Percentiles rank a stretch among this genome's conserved stretches.
Conservation (phyloP, 2,888 invertebrate species). For the Clusia tigrina region DNA sequence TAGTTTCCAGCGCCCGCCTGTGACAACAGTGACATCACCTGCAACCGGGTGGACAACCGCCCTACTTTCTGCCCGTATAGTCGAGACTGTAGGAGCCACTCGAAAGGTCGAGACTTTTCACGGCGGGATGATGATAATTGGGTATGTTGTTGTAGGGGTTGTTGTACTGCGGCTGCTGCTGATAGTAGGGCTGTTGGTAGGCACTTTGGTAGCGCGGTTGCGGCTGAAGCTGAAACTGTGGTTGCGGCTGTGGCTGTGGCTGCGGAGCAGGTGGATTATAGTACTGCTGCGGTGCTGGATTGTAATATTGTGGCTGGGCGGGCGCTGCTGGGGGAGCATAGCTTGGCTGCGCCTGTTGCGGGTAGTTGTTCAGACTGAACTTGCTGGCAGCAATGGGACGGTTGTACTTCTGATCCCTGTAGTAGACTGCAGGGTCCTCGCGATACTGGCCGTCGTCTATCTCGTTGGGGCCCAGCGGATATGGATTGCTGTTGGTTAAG, state of each 20-base stretch:
- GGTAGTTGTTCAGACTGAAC: constrained; percentile 51
- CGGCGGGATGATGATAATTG: constrained; percentile 75
- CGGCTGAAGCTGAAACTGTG: constrained; percentile 55
- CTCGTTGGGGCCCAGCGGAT: constrained; percentile 67
- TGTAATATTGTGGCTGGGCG: constrained; percentile 41
- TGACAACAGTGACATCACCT: constrained; percentile 8
- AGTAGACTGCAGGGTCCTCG: constrained; percentile 83
- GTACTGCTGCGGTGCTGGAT: constrained; percentile 47
- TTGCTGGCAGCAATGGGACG: constrained; percentile 62
- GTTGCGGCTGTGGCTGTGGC: constrained; percentile 48
- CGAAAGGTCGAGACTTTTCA: constrained; percentile 74
- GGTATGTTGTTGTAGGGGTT: constrained; percentile 66
- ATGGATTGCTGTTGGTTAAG: constrained; percentile 67
- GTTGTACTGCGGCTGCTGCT: constrained; percentile 60
- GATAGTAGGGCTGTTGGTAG: constrained; percentile 56
- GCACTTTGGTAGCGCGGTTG: constrained; percentile 53
- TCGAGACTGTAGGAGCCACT: constrained; percentile 81
- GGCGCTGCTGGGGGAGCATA: constrained; percentile 37
- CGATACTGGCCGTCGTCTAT: constrained; percentile 87
- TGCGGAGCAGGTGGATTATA: constrained; percentile 58
- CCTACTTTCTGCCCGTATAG: constrained; percentile 71
- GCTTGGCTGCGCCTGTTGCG: constrained; percentile 34
- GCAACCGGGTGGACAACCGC: constrained; percentile 5
- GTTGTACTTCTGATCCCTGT: constrained; percentile 72
- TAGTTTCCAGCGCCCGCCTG: constrained; percentile 19